A percentile compares a stretch with the other conserved stretches of the same genome.
Evolutionary conservation across 2,113 vertebrate genomes (phyloP).

Genomic region (Cervus canadensis): DNA sequence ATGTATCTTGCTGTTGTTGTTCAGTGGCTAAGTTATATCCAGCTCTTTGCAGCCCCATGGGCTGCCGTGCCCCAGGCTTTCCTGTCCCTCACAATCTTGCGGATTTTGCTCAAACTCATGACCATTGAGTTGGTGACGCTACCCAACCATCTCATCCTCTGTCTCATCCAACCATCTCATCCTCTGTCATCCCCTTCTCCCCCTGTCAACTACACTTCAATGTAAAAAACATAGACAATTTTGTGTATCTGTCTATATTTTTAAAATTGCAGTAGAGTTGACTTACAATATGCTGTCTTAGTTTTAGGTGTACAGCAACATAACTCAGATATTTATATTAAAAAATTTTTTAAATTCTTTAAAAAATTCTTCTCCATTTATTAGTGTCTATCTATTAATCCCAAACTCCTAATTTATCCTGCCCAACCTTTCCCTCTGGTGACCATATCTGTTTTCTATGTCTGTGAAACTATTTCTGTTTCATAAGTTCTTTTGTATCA

Average conservation of each 20-base stretch:
- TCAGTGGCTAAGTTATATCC: not conserved
- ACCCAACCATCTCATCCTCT: not conserved
- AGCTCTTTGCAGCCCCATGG: not conserved
- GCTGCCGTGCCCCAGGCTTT: not conserved
- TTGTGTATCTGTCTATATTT: not conserved
- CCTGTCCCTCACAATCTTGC: not conserved
- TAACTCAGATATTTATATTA: not conserved
- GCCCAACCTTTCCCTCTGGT: not conserved
- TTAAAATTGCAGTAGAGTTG: not conserved
- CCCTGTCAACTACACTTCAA: not conserved
- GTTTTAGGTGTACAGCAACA: not conserved
- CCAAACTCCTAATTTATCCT: not conserved
- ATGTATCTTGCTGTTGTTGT: not conserved
- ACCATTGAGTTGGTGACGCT: not conserved
- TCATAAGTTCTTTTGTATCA: not conserved
- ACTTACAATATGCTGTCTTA: not conserved
- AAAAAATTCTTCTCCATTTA: not conserved
- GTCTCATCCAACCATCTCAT: not conserved
- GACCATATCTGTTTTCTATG: not conserved
- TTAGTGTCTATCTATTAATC: not conserved
- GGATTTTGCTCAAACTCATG: not conserved
- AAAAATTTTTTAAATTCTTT: not conserved
- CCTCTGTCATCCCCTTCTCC: not conserved
- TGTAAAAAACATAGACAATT: not conserved
- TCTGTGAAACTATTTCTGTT: not conserved